Evolutionary conservation across 1,140 invertebrate genomes (phyloP).

Genomic region (Teleogryllus occipitalis): DNA sequence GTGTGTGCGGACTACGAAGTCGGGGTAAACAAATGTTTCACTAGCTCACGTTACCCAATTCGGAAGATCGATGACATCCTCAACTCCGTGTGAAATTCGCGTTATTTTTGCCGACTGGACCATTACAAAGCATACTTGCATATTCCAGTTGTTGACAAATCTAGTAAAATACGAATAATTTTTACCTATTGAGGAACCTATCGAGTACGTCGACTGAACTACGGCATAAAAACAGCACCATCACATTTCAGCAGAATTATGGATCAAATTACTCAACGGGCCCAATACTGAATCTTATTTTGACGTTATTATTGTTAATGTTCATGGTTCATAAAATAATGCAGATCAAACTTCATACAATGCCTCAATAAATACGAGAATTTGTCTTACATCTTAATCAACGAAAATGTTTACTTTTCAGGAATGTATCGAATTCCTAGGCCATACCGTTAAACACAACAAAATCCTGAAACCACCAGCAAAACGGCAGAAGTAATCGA

Average conservation of each 20-base stretch:
- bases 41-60: conserved; percentile 26
- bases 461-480: too few species aligned
- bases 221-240: conserved; percentile 41
- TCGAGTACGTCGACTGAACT: conserved; percentile 35
- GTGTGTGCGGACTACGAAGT: conserved; percentile 36
- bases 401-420: too few species aligned
- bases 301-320: conserved; percentile 30
- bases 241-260: conserved; percentile 42
- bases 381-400: too few species aligned
- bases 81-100: conserved; percentile 13
- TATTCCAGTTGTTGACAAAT: conserved; percentile 27
- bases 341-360: too few species aligned
- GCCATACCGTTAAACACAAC: too few species aligned
- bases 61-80: conserved; percentile 28
- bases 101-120: conserved; percentile 27
- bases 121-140: conserved; percentile 31
- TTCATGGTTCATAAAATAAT: too few species aligned
- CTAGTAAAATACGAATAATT: conserved; percentile 31
- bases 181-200: conserved; percentile 19
- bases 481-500: too few species aligned
- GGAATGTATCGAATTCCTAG: too few species aligned
- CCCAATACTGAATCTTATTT: conserved; percentile 29
- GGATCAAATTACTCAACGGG: conserved; percentile 32
- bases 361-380: too few species aligned
- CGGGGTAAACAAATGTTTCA: conserved; percentile 25